These are phyloP conservation scores for Bacillus rossius DNA, from an alignment of 1,140 invertebrate genomes.

Conservation along the genomic window DNA sequence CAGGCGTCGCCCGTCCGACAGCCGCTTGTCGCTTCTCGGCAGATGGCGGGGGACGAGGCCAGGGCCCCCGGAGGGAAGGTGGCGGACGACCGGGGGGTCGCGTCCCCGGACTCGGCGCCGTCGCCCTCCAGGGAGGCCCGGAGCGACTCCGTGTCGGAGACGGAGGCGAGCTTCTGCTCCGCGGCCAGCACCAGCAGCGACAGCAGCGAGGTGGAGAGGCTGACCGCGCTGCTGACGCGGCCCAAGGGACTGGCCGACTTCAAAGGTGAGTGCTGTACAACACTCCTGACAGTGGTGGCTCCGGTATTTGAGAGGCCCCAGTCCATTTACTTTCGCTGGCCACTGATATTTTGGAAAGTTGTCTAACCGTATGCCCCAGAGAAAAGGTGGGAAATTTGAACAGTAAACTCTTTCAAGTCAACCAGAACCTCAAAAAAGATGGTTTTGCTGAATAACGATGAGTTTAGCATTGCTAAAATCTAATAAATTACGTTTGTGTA, in stretches of 20 bases:
- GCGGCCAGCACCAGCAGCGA: conserved; percentile 2
- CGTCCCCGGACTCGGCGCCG: background rate
- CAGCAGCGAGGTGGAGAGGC: conserved; percentile 28
- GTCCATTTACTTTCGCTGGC: too few species aligned
- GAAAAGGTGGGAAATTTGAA: too few species aligned
- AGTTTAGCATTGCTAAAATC: too few species aligned
- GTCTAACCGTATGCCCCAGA: too few species aligned
- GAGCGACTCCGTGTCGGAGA: background rate
- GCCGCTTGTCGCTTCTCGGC: background rate
- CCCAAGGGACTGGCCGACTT: conserved; percentile 36
- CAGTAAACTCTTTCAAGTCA: too few species aligned
- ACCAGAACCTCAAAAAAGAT: too few species aligned
- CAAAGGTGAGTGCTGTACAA: conserved; percentile 39
- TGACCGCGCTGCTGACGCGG: conserved; percentile 30
- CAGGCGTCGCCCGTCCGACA: conserved; percentile 19
- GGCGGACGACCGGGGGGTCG: background rate
- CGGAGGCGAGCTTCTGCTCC: background rate
- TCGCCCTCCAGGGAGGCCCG: background rate
- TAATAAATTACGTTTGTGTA: too few species aligned
- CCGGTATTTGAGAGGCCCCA: too few species aligned
- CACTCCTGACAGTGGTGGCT: background rate
- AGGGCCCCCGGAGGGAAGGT: background rate
- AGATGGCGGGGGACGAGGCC: background rate
- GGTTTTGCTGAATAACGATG: too few species aligned
- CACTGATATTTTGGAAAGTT: too few species aligned